phyloP scores from a whole-genome alignment of 2,797 vertebrate species.

The Catharus ustulatus region DNA sequence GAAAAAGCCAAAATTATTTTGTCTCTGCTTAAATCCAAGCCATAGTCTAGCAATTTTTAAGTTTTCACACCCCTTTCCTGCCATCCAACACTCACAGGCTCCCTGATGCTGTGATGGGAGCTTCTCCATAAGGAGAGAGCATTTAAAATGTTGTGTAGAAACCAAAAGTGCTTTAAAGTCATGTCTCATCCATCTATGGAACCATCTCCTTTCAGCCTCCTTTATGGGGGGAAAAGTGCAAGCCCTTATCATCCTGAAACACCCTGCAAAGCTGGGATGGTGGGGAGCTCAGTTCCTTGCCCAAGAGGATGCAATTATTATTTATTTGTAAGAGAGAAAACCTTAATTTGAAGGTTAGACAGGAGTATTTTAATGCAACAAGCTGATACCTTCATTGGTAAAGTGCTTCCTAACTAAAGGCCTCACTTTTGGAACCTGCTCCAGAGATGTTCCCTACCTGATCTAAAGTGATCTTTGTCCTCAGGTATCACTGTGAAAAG shows the following conservation, averaged over 20 bases:
- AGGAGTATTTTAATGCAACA: not conserved
- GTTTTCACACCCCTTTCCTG: not conserved
- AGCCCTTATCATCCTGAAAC: not conserved
- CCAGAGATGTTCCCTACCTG: not conserved
- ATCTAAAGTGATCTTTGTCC: not conserved
- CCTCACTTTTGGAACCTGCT: not conserved
- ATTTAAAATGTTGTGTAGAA: not conserved
- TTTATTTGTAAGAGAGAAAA: not conserved
- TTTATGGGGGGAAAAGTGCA: not conserved
- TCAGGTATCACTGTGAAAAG: not conserved
- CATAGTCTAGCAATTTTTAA: not conserved
- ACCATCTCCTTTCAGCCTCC: not conserved
- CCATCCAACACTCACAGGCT: not conserved
- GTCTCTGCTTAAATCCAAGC: not conserved
- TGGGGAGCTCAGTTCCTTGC: not conserved
- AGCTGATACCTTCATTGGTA: not conserved
- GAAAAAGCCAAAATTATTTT: not conserved
- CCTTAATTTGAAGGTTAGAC: not conserved
- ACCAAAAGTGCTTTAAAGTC: not conserved
- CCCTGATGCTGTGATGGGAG: not conserved
- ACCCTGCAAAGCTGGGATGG: not conserved
- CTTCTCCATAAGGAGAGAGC: not conserved
- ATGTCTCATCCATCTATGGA: not conserved
- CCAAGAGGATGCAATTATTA: not conserved
- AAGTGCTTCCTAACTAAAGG: not conserved